These are phyloP conservation scores for Caloenas nicobarica DNA, from an alignment of 2,113 vertebrate species.

Conservation along the genomic window DNA sequence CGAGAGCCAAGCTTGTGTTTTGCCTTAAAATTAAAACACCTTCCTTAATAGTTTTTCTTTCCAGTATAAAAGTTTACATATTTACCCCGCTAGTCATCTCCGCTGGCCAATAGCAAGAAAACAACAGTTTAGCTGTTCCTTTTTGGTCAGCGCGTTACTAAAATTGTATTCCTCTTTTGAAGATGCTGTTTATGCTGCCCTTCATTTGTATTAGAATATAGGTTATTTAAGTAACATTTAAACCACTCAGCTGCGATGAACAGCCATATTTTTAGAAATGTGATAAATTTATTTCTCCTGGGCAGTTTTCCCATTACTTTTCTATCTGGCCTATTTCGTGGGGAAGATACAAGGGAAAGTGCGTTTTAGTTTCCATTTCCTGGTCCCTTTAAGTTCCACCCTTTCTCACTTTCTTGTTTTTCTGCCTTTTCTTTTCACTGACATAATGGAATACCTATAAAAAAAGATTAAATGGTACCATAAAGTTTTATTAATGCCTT, in stretches of 20 bases:
- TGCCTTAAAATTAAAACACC: conserved; percentile 73
- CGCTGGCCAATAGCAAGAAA: conserved; percentile 59
- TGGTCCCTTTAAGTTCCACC: not conserved
- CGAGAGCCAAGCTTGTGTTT: conserved; percentile 60
- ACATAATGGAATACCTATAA: conserved; percentile 66
- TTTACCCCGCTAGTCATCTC: conserved; percentile 67
- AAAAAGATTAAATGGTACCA: conserved; percentile 62
- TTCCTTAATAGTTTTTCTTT: conserved; percentile 69
- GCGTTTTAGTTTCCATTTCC: not conserved
- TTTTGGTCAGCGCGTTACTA: not conserved
- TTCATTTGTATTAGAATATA: not conserved
- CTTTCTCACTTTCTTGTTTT: conserved; percentile 44
- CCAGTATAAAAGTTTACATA: conserved; percentile 76
- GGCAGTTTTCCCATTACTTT: not conserved
- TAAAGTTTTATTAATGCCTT: conserved; percentile 70
- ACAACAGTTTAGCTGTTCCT: conserved; percentile 47
- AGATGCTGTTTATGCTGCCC: not conserved
- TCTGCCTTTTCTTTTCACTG: conserved; percentile 50
- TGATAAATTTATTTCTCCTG: not conserved
- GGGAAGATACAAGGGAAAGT: not conserved
- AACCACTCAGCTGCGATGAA: not conserved
- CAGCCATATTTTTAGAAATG: not conserved
- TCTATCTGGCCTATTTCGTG: not conserved
- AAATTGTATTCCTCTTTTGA: not conserved
- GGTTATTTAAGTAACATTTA: conserved; percentile 31